Evolutionary conservation across 2,888 invertebrate species (phyloP), one percentile per base, ranked within the genome.

Genomic region (Polydrusus tereticollis): DNA sequence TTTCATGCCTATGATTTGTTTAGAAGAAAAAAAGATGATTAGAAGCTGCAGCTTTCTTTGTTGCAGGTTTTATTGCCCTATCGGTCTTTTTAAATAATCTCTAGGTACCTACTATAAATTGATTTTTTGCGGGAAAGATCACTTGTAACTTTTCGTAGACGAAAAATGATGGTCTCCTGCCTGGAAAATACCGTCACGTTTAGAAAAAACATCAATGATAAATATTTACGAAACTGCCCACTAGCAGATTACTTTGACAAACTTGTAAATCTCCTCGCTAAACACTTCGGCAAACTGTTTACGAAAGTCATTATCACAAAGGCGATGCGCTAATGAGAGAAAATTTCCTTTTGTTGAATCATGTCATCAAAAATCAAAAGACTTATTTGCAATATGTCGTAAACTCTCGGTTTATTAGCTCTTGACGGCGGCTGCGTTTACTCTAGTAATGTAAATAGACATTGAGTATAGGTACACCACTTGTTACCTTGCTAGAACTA

Each of bases 261-360:
- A 66, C 55, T 66, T 57, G 57, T 66, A 66, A 66, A 65, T 41
- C 29, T 12, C 57, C 52, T 33, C 41, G 55, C 23, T 57, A 66
- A 66, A 36, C 38, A 68, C 55, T 41, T 20, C 20, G 50, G 41
- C 60, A 41, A 68, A 68, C 45, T 60, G 52, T 68, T 43, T 68
- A 14, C 68, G 20, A 5, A 21, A 68, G 23, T 59, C 68, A 60
- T 68, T 68, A 67, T 12, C 58, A 29, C 14, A n/a, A 47, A 14
- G 20, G 18, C 58, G 47, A 66, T 60, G 47, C 33, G 59, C 59
- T 68, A 68, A 68, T 68, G 45, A 68, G 60, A 57, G 41, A 59
- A 68, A n/a, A 58, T 58, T 59, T 47, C 21, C 45, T 45, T 68
- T 59, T 68, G 68, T 59, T 60, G 21, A 36, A 23, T 58, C 43